These are phyloP conservation scores for Colaptes auratus DNA, from an alignment of 2,113 vertebrate genomes.

Conservation along the genomic window DNA sequence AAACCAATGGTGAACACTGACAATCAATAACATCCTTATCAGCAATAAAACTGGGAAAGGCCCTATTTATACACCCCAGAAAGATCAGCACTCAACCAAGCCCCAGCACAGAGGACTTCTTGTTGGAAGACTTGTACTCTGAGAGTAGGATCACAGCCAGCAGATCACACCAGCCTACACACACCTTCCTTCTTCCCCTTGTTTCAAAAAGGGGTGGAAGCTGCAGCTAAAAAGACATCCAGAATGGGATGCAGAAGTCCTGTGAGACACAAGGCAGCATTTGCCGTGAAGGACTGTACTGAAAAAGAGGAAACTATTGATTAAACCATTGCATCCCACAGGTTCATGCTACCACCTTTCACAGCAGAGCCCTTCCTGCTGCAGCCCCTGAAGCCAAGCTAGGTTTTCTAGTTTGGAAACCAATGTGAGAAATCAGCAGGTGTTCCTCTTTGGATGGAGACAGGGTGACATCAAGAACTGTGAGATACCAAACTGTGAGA, in stretches of 20 bases:
- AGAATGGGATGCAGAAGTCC: neutral
- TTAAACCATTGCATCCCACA: accelerated
- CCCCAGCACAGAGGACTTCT: neutral
- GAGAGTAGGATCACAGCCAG: neutral
- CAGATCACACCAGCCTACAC: neutral
- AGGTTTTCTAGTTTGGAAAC: neutral
- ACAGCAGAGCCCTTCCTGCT: neutral
- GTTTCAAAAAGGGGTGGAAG: neutral
- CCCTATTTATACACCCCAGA: neutral
- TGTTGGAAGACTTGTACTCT: accelerated
- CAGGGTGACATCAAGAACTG: neutral
- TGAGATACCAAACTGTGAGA: accelerated
- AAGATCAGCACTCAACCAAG: neutral
- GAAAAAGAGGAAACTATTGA: neutral
- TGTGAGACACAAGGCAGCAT: neutral
- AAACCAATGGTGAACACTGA: neutral
- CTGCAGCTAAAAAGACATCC: neutral
- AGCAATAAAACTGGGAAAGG: neutral
- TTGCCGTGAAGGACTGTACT: neutral
- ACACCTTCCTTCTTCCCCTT: neutral
- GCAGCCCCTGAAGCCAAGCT: neutral
- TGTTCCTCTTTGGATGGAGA: neutral
- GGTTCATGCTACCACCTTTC: neutral
- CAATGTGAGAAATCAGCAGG: neutral
- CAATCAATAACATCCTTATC: neutral